These are phyloP conservation scores for Peromyscus melanophrys DNA, from an alignment of 2,797 vertebrate species.

Conservation along the genomic window DNA sequence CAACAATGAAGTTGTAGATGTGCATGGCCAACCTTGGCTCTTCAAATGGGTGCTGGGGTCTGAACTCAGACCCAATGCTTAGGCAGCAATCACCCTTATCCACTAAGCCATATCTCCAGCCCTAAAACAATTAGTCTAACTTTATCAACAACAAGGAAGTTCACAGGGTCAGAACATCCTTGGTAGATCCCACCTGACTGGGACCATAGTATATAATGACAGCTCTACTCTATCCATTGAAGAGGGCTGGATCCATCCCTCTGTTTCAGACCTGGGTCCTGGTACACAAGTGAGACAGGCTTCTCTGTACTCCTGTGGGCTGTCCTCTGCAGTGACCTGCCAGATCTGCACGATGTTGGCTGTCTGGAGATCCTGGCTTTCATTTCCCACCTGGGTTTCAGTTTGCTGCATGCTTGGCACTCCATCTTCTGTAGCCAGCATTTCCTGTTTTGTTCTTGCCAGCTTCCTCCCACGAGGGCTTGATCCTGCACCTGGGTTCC, in stretches of 20 bases:
- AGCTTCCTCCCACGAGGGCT: neutral
- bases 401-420: neutral
- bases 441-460: constrained; percentile 35
- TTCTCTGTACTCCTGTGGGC: accelerated
- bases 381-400: neutral
- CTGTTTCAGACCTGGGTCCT: neutral
- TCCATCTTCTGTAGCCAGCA: neutral
- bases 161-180: neutral
- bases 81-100: neutral
- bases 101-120: neutral
- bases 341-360: neutral
- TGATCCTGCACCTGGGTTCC: constrained; percentile 28
- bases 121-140: constrained; percentile 8
- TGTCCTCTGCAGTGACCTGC: neutral
- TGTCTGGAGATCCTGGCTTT: neutral
- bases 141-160: neutral
- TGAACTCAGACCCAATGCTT: neutral
- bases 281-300: accelerated
- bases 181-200: neutral
- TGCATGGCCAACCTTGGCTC: neutral
- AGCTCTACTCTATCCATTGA: neutral
- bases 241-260: neutral
- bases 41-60: neutral
- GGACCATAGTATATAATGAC: neutral
- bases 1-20: neutral